These are phyloP conservation scores for Cryptotermes secundus DNA, from an alignment of 1,140 invertebrate species.

Conservation along the genomic window DNA sequence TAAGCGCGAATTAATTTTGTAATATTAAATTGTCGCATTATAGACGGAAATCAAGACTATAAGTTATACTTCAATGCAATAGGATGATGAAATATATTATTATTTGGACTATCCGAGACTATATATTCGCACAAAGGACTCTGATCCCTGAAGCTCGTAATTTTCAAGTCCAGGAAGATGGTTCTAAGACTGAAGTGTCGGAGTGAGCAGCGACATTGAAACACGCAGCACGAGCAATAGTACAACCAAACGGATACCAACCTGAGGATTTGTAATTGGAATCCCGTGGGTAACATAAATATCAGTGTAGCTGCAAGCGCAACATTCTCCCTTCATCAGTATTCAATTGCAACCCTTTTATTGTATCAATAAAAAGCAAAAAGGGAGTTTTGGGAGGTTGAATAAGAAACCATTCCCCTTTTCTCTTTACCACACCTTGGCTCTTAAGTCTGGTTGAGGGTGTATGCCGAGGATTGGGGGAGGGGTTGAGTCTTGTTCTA, in stretches of 20 bases:
- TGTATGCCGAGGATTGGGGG: not conserved
- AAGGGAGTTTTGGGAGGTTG: constrained; percentile 11
- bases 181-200: not conserved
- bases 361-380: constrained; percentile 10
- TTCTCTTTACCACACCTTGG: constrained; percentile 5
- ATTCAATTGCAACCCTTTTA: constrained; percentile 19
- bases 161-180: too few species aligned
- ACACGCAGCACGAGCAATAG: not conserved
- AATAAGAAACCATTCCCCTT: constrained; percentile 19
- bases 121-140: too few species aligned
- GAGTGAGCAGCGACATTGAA: not conserved
- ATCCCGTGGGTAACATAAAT: not conserved
- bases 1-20: too few species aligned
- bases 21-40: too few species aligned
- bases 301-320: not conserved
- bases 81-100: too few species aligned
- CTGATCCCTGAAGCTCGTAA: too few species aligned
- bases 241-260: not conserved
- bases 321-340: not conserved
- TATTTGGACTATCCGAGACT: too few species aligned
- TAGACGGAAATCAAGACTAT: too few species aligned
- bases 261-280: not conserved
- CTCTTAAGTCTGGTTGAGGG: constrained; percentile 14
- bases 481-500: constrained; percentile 9
- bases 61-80: too few species aligned